phyloP scores from a whole-genome alignment of 2,797 vertebrate species.

The Neomorphus geoffroyi region DNA sequence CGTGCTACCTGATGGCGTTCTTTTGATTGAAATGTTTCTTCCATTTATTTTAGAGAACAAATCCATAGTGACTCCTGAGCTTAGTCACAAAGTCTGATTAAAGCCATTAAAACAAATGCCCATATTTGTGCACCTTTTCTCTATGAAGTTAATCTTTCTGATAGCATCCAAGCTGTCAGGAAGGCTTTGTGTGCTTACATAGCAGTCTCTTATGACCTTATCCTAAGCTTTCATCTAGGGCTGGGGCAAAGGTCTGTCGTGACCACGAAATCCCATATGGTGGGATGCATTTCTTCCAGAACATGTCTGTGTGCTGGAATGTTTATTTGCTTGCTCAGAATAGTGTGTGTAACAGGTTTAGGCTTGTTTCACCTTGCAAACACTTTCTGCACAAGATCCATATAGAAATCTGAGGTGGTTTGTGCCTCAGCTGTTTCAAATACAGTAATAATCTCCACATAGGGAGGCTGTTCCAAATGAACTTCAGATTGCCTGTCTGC shows the following conservation, averaged over 20 bases:
- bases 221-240: background rate
- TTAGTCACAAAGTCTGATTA: background rate
- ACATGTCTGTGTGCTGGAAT: background rate
- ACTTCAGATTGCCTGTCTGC: conserved; percentile 1
- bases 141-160: background rate
- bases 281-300: background rate
- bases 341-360: background rate
- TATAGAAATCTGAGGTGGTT: background rate
- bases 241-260: background rate
- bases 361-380: background rate
- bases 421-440: background rate
- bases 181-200: background rate
- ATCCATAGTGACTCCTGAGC: background rate
- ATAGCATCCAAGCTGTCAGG: background rate
- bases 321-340: background rate
- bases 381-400: background rate
- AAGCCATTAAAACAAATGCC: background rate
- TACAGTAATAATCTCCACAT: background rate
- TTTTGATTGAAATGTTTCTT: background rate
- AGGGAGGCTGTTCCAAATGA: background rate
- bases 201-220: background rate
- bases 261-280: background rate
- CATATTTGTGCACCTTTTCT: background rate
- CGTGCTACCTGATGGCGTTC: background rate
- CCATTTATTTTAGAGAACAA: background rate